phyloP scores from a whole-genome alignment of 2,888 invertebrate species.

The Andrena dorsata region DNA sequence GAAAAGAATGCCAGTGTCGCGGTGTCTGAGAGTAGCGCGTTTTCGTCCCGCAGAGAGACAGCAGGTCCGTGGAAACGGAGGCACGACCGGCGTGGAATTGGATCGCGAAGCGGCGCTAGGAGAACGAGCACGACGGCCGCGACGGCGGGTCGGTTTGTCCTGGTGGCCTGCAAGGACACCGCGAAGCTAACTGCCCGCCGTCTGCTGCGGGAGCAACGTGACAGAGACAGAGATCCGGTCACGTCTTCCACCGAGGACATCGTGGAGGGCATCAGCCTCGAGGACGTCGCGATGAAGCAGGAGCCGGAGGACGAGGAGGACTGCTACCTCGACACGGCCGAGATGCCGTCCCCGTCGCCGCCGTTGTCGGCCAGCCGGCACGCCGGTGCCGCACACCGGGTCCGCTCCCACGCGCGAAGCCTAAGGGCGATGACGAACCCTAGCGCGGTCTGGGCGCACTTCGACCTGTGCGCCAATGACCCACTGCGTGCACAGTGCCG shows the following conservation, averaged over 20 bases:
- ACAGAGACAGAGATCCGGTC: slow-evolving; percentile 27
- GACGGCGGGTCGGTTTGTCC: slow-evolving; percentile 65
- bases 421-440: slow-evolving; percentile 84
- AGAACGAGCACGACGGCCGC: slow-evolving; percentile 57
- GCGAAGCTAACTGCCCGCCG: slow-evolving; percentile 67
- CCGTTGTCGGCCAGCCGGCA: slow-evolving; percentile 56
- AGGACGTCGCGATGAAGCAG: slow-evolving; percentile 78
- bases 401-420: slow-evolving; percentile 82
- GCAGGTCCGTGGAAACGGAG: slow-evolving; percentile 19
- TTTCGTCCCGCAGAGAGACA: slow-evolving; percentile 51
- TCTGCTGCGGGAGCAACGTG: slow-evolving; percentile 54
- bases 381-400: slow-evolving; percentile 68
- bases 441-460: slow-evolving; percentile 84
- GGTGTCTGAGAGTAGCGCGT: slow-evolving; percentile 42
- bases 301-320: slow-evolving; percentile 82
- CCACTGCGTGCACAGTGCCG: slow-evolving; percentile 83
- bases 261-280: slow-evolving; percentile 55
- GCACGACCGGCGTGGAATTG: slow-evolving; percentile 19
- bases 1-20: neutral
- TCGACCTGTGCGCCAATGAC: slow-evolving; percentile 83
- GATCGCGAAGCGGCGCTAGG: slow-evolving; percentile 6
- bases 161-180: slow-evolving; percentile 69
- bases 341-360: slow-evolving; percentile 62
- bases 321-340: slow-evolving; percentile 76
- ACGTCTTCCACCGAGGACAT: slow-evolving; percentile 56